Base-by-base conservation (phyloP, 2,113 vertebrate species). In the Panurus biarmicus region DNA sequence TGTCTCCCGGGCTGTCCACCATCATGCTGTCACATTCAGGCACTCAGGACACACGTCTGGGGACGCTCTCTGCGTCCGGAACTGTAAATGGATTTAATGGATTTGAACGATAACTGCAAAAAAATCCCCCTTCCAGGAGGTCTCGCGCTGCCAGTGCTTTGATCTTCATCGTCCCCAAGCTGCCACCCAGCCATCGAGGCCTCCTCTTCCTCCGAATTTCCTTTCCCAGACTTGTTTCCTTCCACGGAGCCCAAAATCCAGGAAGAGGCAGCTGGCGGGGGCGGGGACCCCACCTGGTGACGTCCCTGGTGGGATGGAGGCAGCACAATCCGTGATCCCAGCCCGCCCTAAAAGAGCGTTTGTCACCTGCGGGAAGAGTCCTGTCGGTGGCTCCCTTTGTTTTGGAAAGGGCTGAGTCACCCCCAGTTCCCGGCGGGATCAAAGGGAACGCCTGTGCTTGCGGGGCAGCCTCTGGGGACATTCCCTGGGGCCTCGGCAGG, bases 31-130 rank as follows among this genome's bases (percentile, higher is more conserved):
- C 60, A 31, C 74, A 3, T 7, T 1, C 38, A 42, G 67, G 62
- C 42, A 4, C 40, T 28, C 6, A 1, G 33, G 54, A 51, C 56
- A 18, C 26, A 2, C 21, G 50, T 29, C 53, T 25, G 5, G 3
- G 67, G 62, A 45, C 26, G 11, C 18, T 76, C 40, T 19, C 24
- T 1, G 28, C 28, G 20, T 26, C 56, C 8, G 1, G 15, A 40
- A 17, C 35, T 3, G 1, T 0, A 1, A 16, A 9, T 3, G 29
- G 23, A 2, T 73, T 65, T 29, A 48, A 70, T n/a, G n/a, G 9
- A 15, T 33, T 36, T 12, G 38, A 73, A 50, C 12, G 4, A 2
- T 17, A 25, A 21, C 6, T 12, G 20, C 4, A 35, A 79, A 66
- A 77, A 54, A 6, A 50, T 61, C 35, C 5, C 13, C 15, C 38